These are phyloP conservation scores for Polydrusus pterygomalis DNA, from an alignment of 2,888 invertebrate genomes.

Conservation along the genomic window DNA sequence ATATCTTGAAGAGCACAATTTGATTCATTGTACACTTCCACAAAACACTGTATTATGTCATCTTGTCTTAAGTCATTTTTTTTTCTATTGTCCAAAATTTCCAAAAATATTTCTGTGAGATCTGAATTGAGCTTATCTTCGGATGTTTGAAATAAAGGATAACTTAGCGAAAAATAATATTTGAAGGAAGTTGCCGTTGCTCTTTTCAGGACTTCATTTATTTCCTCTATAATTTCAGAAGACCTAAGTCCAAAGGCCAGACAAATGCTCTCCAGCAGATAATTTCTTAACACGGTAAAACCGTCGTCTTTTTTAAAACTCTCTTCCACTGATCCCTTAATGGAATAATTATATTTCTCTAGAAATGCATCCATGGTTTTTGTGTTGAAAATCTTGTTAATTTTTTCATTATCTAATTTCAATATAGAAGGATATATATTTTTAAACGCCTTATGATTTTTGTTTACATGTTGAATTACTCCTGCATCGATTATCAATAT, in stretches of 20 bases:
- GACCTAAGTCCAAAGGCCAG: constrained; percentile 54
- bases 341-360: constrained; percentile 43
- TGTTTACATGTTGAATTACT: constrained; percentile 37
- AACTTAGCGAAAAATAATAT: constrained; percentile 50
- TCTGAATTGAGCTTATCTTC: constrained; percentile 29
- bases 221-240: constrained; percentile 43
- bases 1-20: constrained; percentile 40
- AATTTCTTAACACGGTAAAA: constrained; percentile 30
- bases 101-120: constrained; percentile 37
- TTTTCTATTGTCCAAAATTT: constrained; percentile 53
- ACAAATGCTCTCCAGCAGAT: constrained; percentile 52
- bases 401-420: constrained; percentile 30
- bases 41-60: constrained; percentile 57
- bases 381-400: constrained; percentile 37
- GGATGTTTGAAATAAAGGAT: constrained; percentile 46
- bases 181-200: constrained; percentile 45
- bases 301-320: constrained; percentile 39
- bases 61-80: constrained; percentile 56
- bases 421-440: constrained; percentile 23
- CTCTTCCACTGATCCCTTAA: constrained; percentile 35
- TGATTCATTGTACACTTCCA: constrained; percentile 43
- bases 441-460: constrained; percentile 14
- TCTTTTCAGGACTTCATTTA: constrained; percentile 44
- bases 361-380: constrained; percentile 41
- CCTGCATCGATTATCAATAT: constrained; percentile 54